phyloP scores from a whole-genome alignment of 2,797 vertebrate genomes.

The Malurus splendens region DNA sequence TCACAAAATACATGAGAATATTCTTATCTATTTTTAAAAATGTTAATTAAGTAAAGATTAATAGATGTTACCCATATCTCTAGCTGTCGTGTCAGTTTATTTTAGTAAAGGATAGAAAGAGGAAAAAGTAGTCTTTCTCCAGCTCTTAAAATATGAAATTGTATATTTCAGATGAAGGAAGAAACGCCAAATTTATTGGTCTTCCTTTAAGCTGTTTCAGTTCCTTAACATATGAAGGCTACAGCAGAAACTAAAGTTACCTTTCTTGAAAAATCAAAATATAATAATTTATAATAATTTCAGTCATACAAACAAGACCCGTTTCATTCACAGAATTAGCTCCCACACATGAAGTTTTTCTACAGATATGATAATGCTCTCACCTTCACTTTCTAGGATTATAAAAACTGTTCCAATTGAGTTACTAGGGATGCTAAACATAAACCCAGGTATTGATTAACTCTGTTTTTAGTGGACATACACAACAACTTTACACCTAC shows the following conservation, averaged over 20 bases:
- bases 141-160: neutral
- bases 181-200: neutral
- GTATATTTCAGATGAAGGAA: neutral
- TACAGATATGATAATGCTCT: neutral
- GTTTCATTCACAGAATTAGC: neutral
- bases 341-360: neutral
- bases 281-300: neutral
- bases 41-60: neutral
- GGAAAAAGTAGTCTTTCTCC: neutral
- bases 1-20: neutral
- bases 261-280: neutral
- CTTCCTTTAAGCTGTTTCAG: neutral
- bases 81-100: neutral
- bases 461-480: neutral
- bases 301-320: neutral
- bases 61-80: neutral
- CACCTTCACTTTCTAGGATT: neutral
- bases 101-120: neutral
- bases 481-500: neutral
- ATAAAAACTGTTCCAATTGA: neutral
- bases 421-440: neutral
- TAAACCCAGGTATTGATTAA: neutral
- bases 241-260: neutral
- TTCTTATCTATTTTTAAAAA: rapidly evolving
- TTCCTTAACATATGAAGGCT: neutral